Conservation (phyloP, 2,888 invertebrate genomes). For the Orthosia incerta region DNA sequence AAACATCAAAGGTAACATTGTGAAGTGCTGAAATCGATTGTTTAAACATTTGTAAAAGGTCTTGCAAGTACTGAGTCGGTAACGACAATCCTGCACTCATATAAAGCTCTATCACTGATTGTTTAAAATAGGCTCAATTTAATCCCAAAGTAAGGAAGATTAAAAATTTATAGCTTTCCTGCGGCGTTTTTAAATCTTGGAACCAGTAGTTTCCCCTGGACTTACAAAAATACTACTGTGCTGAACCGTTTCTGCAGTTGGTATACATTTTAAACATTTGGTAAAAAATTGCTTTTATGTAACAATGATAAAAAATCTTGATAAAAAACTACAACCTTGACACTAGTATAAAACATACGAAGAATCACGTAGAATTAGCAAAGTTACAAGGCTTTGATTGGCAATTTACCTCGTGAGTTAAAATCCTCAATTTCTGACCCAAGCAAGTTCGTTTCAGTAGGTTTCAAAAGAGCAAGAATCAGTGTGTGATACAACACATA, state of each 20-base stretch:
- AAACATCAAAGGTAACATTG: too few species aligned
- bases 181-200: not conserved
- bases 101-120: too few species aligned
- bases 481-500: slow-evolving; percentile 9
- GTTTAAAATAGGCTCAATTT: too few species aligned
- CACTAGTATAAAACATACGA: not conserved
- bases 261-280: not conserved
- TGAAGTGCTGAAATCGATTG: too few species aligned
- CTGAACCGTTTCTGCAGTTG: not conserved
- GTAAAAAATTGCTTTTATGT: not conserved
- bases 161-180: too few species aligned
- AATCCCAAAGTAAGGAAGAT: too few species aligned
- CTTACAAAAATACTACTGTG: not conserved
- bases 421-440: slow-evolving; percentile 17
- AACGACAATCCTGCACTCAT: too few species aligned
- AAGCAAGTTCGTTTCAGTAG: not conserved
- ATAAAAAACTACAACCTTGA: not conserved
- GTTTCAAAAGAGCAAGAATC: slow-evolving; percentile 25
- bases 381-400: slow-evolving; percentile 4
- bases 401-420: slow-evolving; percentile 6
- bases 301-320: not conserved
- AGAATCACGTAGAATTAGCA: not conserved
- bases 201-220: not conserved
- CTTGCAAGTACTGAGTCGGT: not conserved
- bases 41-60: not conserved